Evolutionary conservation across 2,888 invertebrate species (phyloP).

Genomic region (Odontothrips loti): DNA sequence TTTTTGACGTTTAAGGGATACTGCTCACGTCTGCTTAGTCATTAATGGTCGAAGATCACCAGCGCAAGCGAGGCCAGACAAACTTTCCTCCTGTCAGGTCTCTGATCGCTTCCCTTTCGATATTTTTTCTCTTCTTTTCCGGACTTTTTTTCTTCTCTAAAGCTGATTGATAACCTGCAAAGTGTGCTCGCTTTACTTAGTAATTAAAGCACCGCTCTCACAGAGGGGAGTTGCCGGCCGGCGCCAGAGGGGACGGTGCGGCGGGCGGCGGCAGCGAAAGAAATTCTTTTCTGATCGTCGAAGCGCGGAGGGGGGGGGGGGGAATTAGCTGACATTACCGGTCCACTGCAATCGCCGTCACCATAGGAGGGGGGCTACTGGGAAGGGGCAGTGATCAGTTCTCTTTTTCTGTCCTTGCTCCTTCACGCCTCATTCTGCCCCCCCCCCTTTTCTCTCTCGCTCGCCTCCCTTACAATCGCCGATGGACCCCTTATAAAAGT

Average conservation of each 20-base stretch:
- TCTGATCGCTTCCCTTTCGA: neutral
- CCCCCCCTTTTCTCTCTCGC: too few species aligned
- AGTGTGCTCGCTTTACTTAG: neutral
- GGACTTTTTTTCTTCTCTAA: neutral
- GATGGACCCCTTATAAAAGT: too few species aligned
- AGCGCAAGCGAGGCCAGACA: too few species aligned
- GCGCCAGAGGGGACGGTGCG: neutral
- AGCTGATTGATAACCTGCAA: conserved; percentile 16
- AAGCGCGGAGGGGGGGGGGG: neutral
- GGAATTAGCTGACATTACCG: neutral
- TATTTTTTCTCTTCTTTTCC: neutral
- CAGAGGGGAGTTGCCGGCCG: too few species aligned
- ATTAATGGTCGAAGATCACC: too few species aligned
- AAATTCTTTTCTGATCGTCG: neutral
- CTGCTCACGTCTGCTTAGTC: too few species aligned
- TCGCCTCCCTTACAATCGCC: too few species aligned
- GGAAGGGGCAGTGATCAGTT: neutral
- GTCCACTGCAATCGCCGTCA: neutral
- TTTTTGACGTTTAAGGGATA: too few species aligned
- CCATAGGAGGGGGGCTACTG: too few species aligned
- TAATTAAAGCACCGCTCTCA: neutral
- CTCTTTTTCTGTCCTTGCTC: neutral
- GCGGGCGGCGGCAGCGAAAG: neutral
- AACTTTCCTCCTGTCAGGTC: too few species aligned
- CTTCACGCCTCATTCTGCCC: too few species aligned